Percentiles rank a stretch among this genome's conserved stretches.
Evolutionary conservation across 2,888 invertebrate genomes (phyloP).

Genomic region (Drosophila anomalata): DNA sequence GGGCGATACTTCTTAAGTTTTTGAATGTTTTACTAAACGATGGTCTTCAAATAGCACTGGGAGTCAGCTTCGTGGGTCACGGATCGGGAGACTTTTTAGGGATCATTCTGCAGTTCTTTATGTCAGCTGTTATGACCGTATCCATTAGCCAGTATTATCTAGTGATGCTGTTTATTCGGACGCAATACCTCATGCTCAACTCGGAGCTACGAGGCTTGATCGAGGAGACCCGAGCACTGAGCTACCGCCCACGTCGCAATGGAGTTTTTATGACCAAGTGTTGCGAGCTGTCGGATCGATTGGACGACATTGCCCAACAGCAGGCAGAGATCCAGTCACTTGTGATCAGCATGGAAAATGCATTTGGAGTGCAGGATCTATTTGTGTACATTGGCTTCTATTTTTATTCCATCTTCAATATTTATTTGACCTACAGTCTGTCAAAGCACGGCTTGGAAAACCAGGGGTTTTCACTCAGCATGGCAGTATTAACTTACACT

Average conservation of each 20-base stretch:
- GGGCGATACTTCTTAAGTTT: constrained; percentile 50
- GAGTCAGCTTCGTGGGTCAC: background rate
- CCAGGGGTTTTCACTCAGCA: background rate
- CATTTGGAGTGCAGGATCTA: constrained; percentile 11
- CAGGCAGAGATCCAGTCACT: constrained; percentile 24
- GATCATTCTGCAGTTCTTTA: background rate
- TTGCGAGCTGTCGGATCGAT: constrained; percentile 30
- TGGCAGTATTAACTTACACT: background rate
- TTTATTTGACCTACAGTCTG: constrained; percentile 9
- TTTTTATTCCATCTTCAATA: background rate
- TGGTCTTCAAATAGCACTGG: background rate
- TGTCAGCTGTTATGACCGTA: constrained; percentile 48
- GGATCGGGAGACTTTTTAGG: background rate
- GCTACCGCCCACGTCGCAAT: background rate
- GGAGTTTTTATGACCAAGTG: constrained; percentile 33
- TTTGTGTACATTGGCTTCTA: constrained; percentile 8
- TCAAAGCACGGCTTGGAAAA: background rate
- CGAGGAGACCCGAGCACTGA: constrained; percentile 10
- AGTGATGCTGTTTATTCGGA: constrained; percentile 38
- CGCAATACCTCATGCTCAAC: constrained; percentile 45
- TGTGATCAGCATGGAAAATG: background rate
- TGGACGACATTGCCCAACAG: constrained; percentile 27
- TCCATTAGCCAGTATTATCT: constrained; percentile 53
- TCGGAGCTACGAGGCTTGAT: constrained; percentile 50
- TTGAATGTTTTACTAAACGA: constrained; percentile 17